These are phyloP conservation scores for Zelleria hepariella DNA, from an alignment of 2,888 invertebrate species.

Conservation along the genomic window DNA sequence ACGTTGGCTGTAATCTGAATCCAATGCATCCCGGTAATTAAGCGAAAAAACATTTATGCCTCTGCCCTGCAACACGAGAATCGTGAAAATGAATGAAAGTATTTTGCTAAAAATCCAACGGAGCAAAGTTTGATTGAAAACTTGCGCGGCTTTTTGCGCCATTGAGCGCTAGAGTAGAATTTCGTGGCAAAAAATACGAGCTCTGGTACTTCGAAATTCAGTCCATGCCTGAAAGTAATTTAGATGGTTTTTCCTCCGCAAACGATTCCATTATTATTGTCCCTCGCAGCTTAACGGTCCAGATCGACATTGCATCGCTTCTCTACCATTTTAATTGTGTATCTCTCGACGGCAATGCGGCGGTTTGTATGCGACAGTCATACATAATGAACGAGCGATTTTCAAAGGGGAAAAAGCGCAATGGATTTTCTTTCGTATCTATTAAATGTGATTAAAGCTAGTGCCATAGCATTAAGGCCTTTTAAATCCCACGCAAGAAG, in stretches of 20 bases:
- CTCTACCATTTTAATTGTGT: conserved; percentile 27
- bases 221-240: background rate
- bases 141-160: background rate
- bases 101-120: background rate
- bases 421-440: background rate
- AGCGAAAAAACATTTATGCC: conserved; percentile 27
- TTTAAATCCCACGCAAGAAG: background rate
- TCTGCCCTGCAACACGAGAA: conserved; percentile 16
- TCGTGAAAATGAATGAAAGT: background rate
- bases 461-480: background rate
- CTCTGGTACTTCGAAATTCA: conserved; percentile 7
- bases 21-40: conserved; percentile 27
- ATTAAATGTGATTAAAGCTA: background rate
- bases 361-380: conserved; percentile 31
- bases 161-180: background rate
- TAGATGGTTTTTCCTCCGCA: conserved; percentile 6
- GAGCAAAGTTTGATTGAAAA: conserved; percentile 16
- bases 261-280: conserved; percentile 32
- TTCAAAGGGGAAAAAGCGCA: background rate
- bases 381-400: background rate
- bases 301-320: background rate
- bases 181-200: background rate
- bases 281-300: conserved; percentile 12
- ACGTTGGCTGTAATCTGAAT: conserved; percentile 29
- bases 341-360: conserved; percentile 25